Conservation (phyloP, 1,140 invertebrate species). For the Zaprionus taronus region DNA sequence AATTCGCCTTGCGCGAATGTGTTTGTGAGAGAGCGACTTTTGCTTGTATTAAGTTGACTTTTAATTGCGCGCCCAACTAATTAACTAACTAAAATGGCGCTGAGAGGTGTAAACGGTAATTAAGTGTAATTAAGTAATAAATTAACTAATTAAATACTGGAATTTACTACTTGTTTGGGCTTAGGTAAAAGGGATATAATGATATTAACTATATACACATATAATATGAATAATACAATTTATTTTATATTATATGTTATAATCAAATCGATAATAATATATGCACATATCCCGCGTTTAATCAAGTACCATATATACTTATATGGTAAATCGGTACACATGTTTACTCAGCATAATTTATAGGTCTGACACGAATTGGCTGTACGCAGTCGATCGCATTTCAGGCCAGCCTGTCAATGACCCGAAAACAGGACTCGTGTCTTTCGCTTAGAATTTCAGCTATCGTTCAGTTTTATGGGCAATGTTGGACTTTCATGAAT, state of each 20-base stretch:
- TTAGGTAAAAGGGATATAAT: background rate
- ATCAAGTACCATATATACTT: too few relatives aligned
- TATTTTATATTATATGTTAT: too few relatives aligned
- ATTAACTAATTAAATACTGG: background rate
- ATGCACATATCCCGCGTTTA: too few relatives aligned
- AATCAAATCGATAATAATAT: too few relatives aligned
- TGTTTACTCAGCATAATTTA: background rate
- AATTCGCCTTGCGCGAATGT: conserved; percentile 29
- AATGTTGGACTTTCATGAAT: conserved; percentile 57
- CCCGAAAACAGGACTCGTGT: conserved; percentile 72
- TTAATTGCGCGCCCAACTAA: conserved; percentile 55
- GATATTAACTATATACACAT: background rate
- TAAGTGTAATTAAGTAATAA: background rate
- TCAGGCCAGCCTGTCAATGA: conserved; percentile 60
- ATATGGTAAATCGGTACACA: background rate
- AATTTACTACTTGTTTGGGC: background rate
- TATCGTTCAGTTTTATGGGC: conserved; percentile 53
- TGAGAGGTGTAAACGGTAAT: conserved; percentile 16
- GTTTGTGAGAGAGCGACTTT: conserved; percentile 7
- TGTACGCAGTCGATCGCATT: background rate
- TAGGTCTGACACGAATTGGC: conserved; percentile 16
- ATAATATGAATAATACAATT: too few relatives aligned
- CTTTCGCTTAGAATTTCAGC: conserved; percentile 73
- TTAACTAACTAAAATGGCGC: conserved; percentile 45
- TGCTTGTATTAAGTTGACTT: conserved; percentile 18